Conservation (phyloP, 2,797 vertebrate species). For the Pipistrellus kuhlii region DNA sequence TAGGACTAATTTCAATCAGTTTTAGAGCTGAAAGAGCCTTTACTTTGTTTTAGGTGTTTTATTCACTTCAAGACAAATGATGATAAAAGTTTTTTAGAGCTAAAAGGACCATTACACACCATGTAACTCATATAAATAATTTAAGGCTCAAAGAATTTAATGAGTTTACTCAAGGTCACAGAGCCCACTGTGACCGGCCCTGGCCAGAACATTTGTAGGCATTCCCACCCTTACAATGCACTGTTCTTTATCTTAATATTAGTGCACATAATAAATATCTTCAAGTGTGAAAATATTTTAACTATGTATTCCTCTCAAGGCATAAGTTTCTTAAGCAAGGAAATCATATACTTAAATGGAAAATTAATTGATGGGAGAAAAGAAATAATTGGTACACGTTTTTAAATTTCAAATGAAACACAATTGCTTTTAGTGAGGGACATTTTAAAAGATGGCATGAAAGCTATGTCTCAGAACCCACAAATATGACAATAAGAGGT, state of each 20-base stretch:
- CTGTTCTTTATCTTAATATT: conserved; percentile 26
- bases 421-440: conserved; percentile 68
- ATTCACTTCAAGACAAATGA: conserved; percentile 8
- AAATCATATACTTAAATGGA: conserved; percentile 47
- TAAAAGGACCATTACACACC: background rate
- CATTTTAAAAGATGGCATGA: conserved; percentile 71
- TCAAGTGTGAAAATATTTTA: conserved; percentile 63
- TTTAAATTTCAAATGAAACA: conserved; percentile 72
- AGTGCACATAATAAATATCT: conserved; percentile 35
- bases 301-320: background rate
- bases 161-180: background rate
- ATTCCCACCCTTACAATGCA: background rate
- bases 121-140: background rate
- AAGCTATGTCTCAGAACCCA: conserved; percentile 68
- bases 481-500: conserved; percentile 78
- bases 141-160: background rate
- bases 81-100: background rate
- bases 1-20: background rate
- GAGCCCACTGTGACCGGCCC: background rate
- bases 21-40: background rate
- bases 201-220: background rate
- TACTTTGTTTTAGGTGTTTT: background rate
- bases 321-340: conserved; percentile 29
- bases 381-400: conserved; percentile 55
- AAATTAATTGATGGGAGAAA: conserved; percentile 72